Evolutionary conservation across 2,113 vertebrate genomes (phyloP), one percentile per base, ranked within the genome.

Genomic region (Thamnaconus septentrionalis): DNA sequence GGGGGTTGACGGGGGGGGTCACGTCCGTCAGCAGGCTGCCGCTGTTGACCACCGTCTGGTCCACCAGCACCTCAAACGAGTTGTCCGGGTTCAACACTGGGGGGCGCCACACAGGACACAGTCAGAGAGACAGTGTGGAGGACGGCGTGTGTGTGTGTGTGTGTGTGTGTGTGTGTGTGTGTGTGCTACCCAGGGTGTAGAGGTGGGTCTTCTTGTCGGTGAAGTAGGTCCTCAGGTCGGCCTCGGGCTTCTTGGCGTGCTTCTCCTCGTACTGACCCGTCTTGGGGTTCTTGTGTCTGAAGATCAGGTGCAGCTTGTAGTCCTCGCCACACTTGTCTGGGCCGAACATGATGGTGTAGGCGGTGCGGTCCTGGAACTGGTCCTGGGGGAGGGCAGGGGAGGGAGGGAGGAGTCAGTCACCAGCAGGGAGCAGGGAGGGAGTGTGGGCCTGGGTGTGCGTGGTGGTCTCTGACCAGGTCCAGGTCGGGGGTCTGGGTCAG

Each of bases 251-350:
- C 87, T 99, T 99, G 3, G 95, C 95, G 0, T 99, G 97, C 61
- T 99, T 99, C 88, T 99, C 97, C 71, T 99, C 97, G 0, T 90
- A 95, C 59, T 93, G 90, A 41, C 96, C 97, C 0, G 96, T 98
- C 85, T 96, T 97, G 5, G 93, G 96, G 80, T 98, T 99, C 80
- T 96, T 96, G 90, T 99, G 97, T 6, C 97, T 93, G 88, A 99
- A 98, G 90, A 99, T 99, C 89, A 99, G 98, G 87, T 99, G 97
- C 65, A 99, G 84, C 69, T 99, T 99, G 80, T 99, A 99, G 75
- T 99, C 97, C 61, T 99, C 97, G 47, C 97, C 97, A 81, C 97
- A 99, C 75, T 99, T 99, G 85, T 99, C 97, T 0, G 97, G 97
- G 42, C 97, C 97, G 65, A 99, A 99, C 97, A 99, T 99, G 85